Evolutionary conservation across 2,113 vertebrate genomes (phyloP).

Genomic region (Athene noctua): DNA sequence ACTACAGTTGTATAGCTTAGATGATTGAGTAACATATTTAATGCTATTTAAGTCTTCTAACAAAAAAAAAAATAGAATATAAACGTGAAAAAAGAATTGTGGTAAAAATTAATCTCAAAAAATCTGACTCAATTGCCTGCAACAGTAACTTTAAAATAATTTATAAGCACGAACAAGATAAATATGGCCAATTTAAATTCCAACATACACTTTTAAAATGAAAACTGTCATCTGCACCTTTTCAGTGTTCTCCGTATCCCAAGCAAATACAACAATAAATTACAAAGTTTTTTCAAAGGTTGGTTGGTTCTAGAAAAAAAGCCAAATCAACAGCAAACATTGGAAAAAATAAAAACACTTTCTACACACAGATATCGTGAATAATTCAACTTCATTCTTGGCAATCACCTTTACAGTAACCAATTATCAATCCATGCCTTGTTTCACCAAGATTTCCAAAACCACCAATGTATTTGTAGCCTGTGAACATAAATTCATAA

Average conservation of each 20-base stretch:
- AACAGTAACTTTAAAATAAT: not conserved
- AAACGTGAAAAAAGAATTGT: not conserved
- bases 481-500: not conserved
- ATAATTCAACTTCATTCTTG: not conserved
- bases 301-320: not conserved
- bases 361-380: not conserved
- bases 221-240: not conserved
- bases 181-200: not conserved
- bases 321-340: not conserved
- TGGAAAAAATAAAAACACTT: not conserved
- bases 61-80: not conserved
- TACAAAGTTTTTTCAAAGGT: not conserved
- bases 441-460: not conserved
- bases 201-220: not conserved
- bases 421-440: not conserved
- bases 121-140: not conserved
- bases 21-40: not conserved
- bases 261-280: not conserved
- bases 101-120: not conserved
- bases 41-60: not conserved
- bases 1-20: not conserved
- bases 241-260: not conserved
- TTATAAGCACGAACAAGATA: not conserved
- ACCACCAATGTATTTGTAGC: not conserved
- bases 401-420: not conserved